Base-by-base conservation (phyloP, 2,888 invertebrate species). In the Ophion ventricosus region DNA sequence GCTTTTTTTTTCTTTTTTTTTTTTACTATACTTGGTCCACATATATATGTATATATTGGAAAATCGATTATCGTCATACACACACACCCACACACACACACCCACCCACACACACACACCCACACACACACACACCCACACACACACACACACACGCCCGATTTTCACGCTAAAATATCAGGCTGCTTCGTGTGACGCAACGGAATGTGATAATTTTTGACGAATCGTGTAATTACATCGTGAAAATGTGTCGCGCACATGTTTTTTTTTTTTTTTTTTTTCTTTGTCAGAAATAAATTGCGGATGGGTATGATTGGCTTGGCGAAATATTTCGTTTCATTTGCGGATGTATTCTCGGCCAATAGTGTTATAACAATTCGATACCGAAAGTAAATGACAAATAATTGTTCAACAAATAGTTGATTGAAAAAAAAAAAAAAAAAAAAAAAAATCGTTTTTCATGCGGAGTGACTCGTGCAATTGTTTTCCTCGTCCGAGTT, bases 11-110 rank as follows among this genome's bases (percentile, higher is more conserved):
- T n/a, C n/a, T n/a, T n/a, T n/a, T n/a, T n/a, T n/a, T n/a, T n/a
- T 84, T 82, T 80, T 87, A 86, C 86, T 85, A 86, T 84, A 87
- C 84, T 88, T 88, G 88, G 88, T 88, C 88, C 88, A 87, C 87
- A 64, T 86, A 49, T 49, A 49, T 49, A 49, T 49, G 17, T 49
- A 49, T 49, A 49, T 49, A 81, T 88, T 85, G 80, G 83, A 59
- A 87, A 87, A 87, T 86, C 78, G 80, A 87, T 86, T 85, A 66
- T 77, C 69, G 73, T 26, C 70, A n/a, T n/a, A n/a, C n/a, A n/a
- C n/a, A n/a, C n/a, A n/a, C n/a, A n/a, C n/a, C n/a, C n/a, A n/a
- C n/a, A n/a, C n/a, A n/a, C n/a, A n/a, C n/a, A n/a, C n/a, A n/a
- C n/a, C n/a, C n/a, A n/a, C n/a, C n/a, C n/a, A n/a, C n/a, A n/a